Percentiles rank a stretch among this genome's conserved stretches.
Evolutionary conservation across 2,797 vertebrate species (phyloP).

Genomic region (Ctenosaura bakeri): DNA sequence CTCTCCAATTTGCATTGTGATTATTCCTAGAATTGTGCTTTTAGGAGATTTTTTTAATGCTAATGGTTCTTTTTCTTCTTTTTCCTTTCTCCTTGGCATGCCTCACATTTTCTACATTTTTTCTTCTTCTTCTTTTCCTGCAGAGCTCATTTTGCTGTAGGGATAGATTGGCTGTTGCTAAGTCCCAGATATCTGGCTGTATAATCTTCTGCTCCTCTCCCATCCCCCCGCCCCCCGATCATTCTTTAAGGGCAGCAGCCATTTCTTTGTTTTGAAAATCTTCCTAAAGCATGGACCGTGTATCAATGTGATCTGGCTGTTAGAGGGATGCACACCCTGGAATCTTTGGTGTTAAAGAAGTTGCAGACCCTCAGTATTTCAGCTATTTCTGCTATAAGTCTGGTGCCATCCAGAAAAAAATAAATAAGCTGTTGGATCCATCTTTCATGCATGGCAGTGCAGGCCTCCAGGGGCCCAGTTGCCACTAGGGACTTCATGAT

Average conservation of each 20-base stretch:
- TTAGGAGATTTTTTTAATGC: background rate
- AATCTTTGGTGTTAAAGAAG: background rate
- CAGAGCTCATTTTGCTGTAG: background rate
- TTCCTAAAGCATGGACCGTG: background rate
- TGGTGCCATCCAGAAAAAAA: background rate
- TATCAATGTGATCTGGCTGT: background rate
- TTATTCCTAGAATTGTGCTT: slow-evolving; percentile 51
- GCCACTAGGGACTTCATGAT: background rate
- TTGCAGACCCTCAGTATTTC: too few species aligned
- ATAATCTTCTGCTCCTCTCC: background rate
- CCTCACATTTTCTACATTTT: background rate
- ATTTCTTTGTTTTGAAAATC: background rate
- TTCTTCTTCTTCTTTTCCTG: background rate
- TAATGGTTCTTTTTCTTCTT: background rate
- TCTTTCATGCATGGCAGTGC: background rate
- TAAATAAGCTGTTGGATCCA: background rate
- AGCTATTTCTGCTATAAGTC: background rate
- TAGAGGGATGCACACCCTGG: background rate
- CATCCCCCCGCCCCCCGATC: background rate
- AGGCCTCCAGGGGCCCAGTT: background rate
- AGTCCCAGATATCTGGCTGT: slow-evolving; percentile 29
- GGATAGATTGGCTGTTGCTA: slow-evolving; percentile 24
- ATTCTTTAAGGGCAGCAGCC: slow-evolving; percentile 14
- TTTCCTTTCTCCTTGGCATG: fast-evolving
- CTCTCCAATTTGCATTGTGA: background rate